Evolutionary conservation across 2,797 vertebrate genomes (phyloP).

Genomic region (Sphenopsis melanotis): DNA sequence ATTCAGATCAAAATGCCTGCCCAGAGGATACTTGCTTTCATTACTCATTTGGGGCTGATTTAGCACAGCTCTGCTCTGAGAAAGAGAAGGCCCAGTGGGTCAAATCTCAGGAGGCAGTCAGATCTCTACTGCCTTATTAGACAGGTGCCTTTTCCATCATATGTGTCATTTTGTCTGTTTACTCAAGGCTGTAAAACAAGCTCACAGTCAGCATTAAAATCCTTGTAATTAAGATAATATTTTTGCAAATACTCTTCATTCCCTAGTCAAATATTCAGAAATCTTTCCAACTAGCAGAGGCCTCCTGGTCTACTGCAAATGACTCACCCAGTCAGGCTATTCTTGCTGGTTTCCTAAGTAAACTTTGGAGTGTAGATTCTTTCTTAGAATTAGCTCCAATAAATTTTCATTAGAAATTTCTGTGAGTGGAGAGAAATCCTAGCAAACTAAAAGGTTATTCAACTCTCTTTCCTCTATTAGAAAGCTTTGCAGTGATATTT

Average conservation of each 20-base stretch:
- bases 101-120: accelerated
- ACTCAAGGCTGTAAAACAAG: not conserved
- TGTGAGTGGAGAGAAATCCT: not conserved
- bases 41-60: not conserved
- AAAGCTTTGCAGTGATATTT: not conserved
- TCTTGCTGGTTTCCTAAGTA: not conserved
- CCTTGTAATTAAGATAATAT: not conserved
- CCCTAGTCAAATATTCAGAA: not conserved
- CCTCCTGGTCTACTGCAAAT: not conserved
- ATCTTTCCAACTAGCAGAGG: not conserved
- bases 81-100: not conserved
- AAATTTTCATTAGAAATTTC: not conserved
- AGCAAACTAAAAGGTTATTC: not conserved
- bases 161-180: not conserved
- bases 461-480: not conserved
- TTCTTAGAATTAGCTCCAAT: not conserved
- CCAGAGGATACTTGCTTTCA: not conserved
- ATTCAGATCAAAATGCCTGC: accelerated
- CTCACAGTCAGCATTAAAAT: not conserved
- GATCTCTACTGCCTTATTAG: not conserved
- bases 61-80: not conserved
- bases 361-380: not conserved
- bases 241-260: not conserved
- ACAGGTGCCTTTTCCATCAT: not conserved
- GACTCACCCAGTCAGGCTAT: not conserved